Base-by-base conservation (phyloP, 2,888 invertebrate genomes). In the Leptinotarsa peninsularis region DNA sequence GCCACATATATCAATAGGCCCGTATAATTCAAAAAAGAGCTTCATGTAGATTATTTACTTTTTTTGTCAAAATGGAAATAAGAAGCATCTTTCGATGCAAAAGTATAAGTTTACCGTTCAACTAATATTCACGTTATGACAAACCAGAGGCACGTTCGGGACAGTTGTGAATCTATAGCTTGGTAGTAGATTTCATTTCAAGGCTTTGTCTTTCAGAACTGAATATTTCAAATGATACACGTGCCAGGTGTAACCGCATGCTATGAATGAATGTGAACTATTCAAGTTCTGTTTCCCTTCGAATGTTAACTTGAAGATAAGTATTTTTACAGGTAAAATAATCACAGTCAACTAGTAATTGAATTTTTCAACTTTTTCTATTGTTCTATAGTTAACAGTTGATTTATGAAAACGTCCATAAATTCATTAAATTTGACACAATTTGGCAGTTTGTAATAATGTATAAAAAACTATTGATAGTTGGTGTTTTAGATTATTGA, bases 251-350 rank as follows among this genome's bases (percentile, higher is more conserved):
- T 78, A 75, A 54, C 73, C 74, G 80, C 80, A 80, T 82, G 82
- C 80, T 74, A 76, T 80, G 83, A 74, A 83, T 83, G 83, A 83
- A 83, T 82, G 82, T 82, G 82, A 81, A 73, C 27, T n/a, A 18
- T 52, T 73, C 73, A 23, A 56, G 52, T 71, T 58, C 66, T 68
- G 54, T 66, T 17, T 67, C 66, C 63, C 50, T 52, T 49, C 13
- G 60, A 67, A 68, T 43, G 14, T 72, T 49, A 43, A 27, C 1
- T n/a, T 33, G 50, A 68, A 67, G 76, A 71, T 70, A 75, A 75
- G 72, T 75, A 71, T 49, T 54, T 56, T 21, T 49, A 23, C 67
- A 74, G 74, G 74, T 74, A 74, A 71, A 50, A 66, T 21, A 58
- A 23, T 23, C 49, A 49, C 7, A 43, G 43, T 43, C n/a, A 33